Conservation (phyloP, 2,888 invertebrate genomes). For the Carabus problematicus region DNA sequence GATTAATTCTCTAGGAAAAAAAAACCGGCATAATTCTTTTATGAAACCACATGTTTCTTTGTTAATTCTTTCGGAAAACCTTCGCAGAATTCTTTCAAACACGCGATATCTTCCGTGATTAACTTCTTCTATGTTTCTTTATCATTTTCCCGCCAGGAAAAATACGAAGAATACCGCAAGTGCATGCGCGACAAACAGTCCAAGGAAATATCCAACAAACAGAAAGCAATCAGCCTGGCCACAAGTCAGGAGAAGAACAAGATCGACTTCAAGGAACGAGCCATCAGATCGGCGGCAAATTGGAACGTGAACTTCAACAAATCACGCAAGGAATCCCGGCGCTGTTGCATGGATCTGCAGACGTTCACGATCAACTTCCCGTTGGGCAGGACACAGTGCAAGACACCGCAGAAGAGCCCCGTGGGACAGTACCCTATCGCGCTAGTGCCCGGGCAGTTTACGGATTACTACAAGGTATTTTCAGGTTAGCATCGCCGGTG, state of each 20-base stretch:
- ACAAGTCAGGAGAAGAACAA: slow-evolving; percentile 62
- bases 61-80: no score
- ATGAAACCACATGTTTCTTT: no score
- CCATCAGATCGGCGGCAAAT: slow-evolving; percentile 83
- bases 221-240: slow-evolving; percentile 68
- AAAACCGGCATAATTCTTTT: slow-evolving; percentile 2
- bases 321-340: slow-evolving; percentile 75
- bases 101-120: not conserved
- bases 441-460: slow-evolving; percentile 95
- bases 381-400: slow-evolving; percentile 59
- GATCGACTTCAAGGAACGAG: slow-evolving; percentile 79
- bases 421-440: slow-evolving; percentile 87
- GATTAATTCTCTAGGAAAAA: no score
- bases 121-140: slow-evolving; percentile 4
- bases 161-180: slow-evolving; percentile 89
- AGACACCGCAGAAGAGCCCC: slow-evolving; percentile 54
- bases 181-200: slow-evolving; percentile 74
- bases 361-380: slow-evolving; percentile 86
- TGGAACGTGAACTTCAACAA: slow-evolving; percentile 91
- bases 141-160: no score
- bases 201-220: slow-evolving; percentile 72
- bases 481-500: no score
- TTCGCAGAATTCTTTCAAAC: no score
- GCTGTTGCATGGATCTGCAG: slow-evolving; percentile 91
- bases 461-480: slow-evolving; percentile 80